Percentiles rank a stretch among this genome's conserved stretches.
Evolutionary conservation across 92 coral and sea anemone species (phyloP).

Genomic region (Pocillopora grandis): DNA sequence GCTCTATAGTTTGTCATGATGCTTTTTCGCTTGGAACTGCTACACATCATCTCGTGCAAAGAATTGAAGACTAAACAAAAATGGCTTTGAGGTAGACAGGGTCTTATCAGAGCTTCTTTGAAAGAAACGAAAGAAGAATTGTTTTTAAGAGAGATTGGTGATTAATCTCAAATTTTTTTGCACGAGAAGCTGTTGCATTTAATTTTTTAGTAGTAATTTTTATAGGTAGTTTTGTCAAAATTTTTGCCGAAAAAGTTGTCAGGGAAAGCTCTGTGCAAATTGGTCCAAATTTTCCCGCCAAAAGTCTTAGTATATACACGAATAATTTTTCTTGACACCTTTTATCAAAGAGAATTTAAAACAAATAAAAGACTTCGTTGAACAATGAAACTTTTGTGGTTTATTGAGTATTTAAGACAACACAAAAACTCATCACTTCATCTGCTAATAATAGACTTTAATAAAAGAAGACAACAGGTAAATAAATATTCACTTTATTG

Average conservation of each 20-base stretch:
- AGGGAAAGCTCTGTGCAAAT: slow-evolving; percentile 8
- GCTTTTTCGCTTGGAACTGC: neutral
- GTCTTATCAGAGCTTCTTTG: neutral
- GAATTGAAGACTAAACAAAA: neutral
- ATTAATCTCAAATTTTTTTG: neutral
- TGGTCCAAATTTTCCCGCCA: slow-evolving; percentile 21
- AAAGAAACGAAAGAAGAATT: neutral
- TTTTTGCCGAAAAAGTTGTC: too few species aligned
- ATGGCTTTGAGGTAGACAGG: neutral
- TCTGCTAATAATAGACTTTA: neutral
- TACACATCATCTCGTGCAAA: neutral
- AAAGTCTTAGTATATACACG: slow-evolving; percentile 19
- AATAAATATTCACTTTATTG: neutral
- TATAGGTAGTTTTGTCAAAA: too few species aligned
- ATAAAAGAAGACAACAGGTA: neutral
- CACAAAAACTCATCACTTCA: neutral
- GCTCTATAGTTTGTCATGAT: too few species aligned
- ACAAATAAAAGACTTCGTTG: neutral
- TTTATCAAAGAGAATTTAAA: neutral
- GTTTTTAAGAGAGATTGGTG: neutral
- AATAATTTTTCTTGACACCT: neutral
- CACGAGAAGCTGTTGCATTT: neutral
- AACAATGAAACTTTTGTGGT: neutral
- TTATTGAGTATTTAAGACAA: neutral
- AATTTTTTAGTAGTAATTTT: neutral